Conservation (phyloP, 1,140 invertebrate genomes). For the Ooceraea biroi region DNA sequence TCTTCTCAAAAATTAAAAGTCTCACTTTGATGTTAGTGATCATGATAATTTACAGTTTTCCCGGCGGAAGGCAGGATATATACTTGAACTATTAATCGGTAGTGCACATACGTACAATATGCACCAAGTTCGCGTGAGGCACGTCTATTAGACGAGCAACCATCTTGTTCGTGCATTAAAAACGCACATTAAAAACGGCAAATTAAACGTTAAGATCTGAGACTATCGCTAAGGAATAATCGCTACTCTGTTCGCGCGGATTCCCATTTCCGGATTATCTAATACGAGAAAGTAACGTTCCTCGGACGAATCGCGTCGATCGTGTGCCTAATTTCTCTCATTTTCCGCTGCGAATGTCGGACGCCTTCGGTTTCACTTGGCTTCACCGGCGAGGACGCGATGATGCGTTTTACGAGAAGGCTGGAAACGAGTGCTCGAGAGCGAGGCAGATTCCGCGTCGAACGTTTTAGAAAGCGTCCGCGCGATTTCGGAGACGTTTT, state of each 20-base stretch:
- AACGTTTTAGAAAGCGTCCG: slow-evolving; percentile 53
- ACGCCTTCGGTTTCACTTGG: slow-evolving; percentile 53
- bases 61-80: neutral
- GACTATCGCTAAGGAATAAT: slow-evolving; percentile 30
- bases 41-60: neutral
- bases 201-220: slow-evolving; percentile 20
- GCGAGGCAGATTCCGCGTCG: slow-evolving; percentile 19
- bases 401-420: slow-evolving; percentile 48
- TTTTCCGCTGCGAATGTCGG: slow-evolving; percentile 41
- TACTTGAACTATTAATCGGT: neutral
- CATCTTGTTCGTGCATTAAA: neutral
- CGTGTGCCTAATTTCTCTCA: slow-evolving; percentile 50
- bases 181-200: neutral
- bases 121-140: slow-evolving; percentile 20
- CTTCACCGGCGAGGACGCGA: slow-evolving; percentile 35
- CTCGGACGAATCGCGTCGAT: slow-evolving; percentile 15
- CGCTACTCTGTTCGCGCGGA: neutral
- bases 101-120: neutral
- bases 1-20: neutral
- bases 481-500: slow-evolving; percentile 34
- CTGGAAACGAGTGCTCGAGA: slow-evolving; percentile 21
- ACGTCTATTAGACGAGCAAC: neutral
- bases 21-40: neutral
- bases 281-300: slow-evolving; percentile 61
- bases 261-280: slow-evolving; percentile 66